phyloP scores from a whole-genome alignment of 2,888 invertebrate species.

The Hirudinaria manillensis region DNA sequence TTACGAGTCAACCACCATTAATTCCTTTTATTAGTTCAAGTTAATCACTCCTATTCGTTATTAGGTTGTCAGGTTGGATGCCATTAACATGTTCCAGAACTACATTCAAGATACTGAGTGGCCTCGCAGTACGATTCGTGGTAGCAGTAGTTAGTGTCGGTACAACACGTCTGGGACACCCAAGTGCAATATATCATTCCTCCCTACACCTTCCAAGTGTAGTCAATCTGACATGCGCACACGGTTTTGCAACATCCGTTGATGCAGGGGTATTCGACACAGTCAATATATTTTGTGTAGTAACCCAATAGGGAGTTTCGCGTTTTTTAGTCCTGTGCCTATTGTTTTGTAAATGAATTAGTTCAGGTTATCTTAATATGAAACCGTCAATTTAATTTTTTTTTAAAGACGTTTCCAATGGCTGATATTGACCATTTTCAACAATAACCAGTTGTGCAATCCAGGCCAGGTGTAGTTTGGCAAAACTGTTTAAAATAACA shows the following conservation, averaged over 20 bases:
- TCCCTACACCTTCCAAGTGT: background rate
- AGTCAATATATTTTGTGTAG: background rate
- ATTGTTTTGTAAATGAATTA: background rate
- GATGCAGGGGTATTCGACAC: conserved; percentile 7
- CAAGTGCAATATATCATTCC: conserved; percentile 10
- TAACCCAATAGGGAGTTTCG: conserved; percentile 18
- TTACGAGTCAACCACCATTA: no score
- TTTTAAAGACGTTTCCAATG: no score
- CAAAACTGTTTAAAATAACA: background rate
- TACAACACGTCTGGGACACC: background rate
- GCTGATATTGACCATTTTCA: background rate
- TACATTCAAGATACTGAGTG: no score
- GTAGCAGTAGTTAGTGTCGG: no score
- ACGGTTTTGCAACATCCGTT: conserved; percentile 19
- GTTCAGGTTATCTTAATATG: no score
- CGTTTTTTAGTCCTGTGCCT: background rate
- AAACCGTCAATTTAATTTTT: no score
- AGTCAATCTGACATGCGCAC: background rate
- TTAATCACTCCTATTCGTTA: no score
- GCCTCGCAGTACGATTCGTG: no score
- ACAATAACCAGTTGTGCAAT: background rate
- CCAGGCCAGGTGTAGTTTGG: background rate
- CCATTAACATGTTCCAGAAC: no score
- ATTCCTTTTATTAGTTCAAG: no score
- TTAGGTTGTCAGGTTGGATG: no score